A percentile compares a stretch with the other conserved stretches of the same genome.
Conservation (phyloP, 2,888 invertebrate species). For the Cataglyphis cursor region DNA sequence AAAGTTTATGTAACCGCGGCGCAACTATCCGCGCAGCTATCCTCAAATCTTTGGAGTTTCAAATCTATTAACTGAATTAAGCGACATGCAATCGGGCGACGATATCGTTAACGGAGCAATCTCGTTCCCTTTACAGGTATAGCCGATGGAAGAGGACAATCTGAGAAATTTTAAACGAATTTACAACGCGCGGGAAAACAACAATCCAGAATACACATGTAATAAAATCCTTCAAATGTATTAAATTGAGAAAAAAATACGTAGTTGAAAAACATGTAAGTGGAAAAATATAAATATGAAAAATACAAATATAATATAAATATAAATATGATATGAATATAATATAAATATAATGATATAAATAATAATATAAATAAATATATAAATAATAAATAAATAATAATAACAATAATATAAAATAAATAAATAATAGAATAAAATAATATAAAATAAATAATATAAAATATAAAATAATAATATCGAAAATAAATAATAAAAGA, state of each 20-base stretch:
- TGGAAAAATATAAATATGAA: no score
- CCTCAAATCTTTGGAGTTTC: conserved; percentile 58
- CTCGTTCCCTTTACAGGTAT: conserved; percentile 17
- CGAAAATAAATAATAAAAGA: no score
- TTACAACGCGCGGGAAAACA: conserved; percentile 2
- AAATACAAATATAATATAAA: no score
- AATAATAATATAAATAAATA: no score
- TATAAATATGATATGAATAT: no score
- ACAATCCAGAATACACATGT: background rate
- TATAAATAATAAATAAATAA: no score
- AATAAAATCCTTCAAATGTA: background rate
- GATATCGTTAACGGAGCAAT: conserved; percentile 51
- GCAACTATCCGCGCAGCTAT: conserved; percentile 31
- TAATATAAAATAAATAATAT: no score
- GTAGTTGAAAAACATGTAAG: background rate
- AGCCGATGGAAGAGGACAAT: background rate
- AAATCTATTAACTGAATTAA: conserved; percentile 42
- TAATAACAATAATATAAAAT: no score
- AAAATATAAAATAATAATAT: no score
- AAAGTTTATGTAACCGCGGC: conserved; percentile 63
- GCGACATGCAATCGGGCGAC: conserved; percentile 36
- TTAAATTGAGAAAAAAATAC: conserved; percentile 3
- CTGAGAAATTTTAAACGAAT: conserved; percentile 9
- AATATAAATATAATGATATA: no score
- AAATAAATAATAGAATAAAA: no score